Conservation (phyloP, 2,888 invertebrate species). For the Steinernema scapterisci region DNA sequence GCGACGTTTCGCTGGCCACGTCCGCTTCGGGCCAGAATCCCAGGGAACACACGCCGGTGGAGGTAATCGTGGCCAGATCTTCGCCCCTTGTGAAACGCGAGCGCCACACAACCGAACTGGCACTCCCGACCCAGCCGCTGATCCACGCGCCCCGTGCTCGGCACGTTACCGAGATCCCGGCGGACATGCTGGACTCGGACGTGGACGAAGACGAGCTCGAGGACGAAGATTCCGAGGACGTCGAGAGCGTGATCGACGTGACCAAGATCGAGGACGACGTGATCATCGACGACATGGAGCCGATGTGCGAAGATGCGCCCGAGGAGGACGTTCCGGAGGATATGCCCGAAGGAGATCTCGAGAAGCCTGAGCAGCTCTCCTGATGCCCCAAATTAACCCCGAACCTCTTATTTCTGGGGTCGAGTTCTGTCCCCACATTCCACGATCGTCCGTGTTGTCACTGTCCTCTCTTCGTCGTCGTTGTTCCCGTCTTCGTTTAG, state of each 20-base stretch:
- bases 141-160: not conserved
- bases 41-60: not conserved
- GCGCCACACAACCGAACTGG: not conserved
- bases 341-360: too few species aligned
- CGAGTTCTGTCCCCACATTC: too few species aligned
- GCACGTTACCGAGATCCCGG: constrained; percentile 30
- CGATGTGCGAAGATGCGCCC: not conserved
- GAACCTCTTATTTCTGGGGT: not conserved
- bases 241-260: constrained; percentile 40
- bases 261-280: constrained; percentile 49
- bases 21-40: not conserved
- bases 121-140: not conserved
- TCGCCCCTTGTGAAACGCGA: constrained; percentile 16
- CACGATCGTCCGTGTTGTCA: too few species aligned
- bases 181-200: constrained; percentile 6
- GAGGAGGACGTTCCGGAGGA: too few species aligned
- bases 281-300: constrained; percentile 41
- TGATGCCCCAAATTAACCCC: not conserved
- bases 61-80: constrained; percentile 17
- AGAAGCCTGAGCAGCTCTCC: not conserved
- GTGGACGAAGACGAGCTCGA: constrained; percentile 33
- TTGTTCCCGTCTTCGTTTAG: not conserved
- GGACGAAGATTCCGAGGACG: constrained; percentile 46
- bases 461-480: not conserved
- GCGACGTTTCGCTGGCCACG: constrained; percentile 20